Evolutionary conservation across 2,797 vertebrate species (phyloP).

Genomic region (Micromesistius poutassou): DNA sequence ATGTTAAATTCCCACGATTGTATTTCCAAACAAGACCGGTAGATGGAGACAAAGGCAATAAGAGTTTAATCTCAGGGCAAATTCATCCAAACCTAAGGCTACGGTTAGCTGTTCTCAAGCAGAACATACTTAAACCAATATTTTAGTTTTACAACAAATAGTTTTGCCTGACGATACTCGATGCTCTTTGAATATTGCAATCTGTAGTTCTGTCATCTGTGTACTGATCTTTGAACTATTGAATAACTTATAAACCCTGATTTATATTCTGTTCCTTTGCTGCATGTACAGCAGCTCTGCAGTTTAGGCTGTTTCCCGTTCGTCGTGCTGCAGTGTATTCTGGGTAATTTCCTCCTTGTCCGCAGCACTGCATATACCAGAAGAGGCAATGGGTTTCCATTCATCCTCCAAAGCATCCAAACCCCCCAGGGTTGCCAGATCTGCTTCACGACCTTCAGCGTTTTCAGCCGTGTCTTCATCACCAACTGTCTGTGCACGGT

Average conservation of each 20-base stretch:
- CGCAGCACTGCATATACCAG: neutral
- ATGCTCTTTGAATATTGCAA: neutral
- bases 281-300: constrained; percentile 34
- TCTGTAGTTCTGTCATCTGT: neutral
- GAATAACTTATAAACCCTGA: constrained; percentile 40
- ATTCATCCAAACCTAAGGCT: neutral
- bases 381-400: neutral
- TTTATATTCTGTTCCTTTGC: constrained; percentile 20
- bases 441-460: neutral
- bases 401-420: neutral
- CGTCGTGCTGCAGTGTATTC: constrained; percentile 24
- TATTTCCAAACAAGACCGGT: no score
- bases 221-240: neutral
- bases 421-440: neutral
- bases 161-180: neutral
- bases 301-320: constrained; percentile 29
- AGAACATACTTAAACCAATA: constrained; percentile 11
- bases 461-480: neutral
- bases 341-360: neutral
- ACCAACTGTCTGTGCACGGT: neutral
- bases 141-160: neutral
- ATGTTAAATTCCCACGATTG: neutral
- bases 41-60: constrained; percentile 28
- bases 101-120: no score
- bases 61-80: neutral